Base-by-base conservation (phyloP, 2,888 invertebrate species). In the Sialis lutaria region DNA sequence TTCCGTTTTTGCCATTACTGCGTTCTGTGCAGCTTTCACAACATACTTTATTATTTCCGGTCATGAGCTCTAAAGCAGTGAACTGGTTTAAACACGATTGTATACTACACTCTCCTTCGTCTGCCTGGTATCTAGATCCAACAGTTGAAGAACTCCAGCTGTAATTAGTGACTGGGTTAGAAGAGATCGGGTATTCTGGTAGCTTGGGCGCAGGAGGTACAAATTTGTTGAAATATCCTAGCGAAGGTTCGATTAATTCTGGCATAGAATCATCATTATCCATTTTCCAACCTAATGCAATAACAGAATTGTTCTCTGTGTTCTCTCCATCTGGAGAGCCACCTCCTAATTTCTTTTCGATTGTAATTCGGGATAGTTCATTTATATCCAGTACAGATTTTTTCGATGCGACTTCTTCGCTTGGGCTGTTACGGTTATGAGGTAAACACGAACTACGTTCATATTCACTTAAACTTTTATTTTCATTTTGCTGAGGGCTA, bases 51-150 rank as follows among this genome's bases (percentile, higher is more conserved):
- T 97, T 96, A 61, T 81, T 84, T 1, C 89, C 95, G 0, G 84
- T 87, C 65, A 97, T 78, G 13, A 91, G 68, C 62, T 97, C 96
- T 10, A 87, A 74, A 1, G 85, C 82, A 1, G 92, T 95, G 66
- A 96, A 96, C 62, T 91, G 88, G 58, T 86, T 84, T 46, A 97
- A 75, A 61, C 93, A 95, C 0, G 91, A 88, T 56, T 84, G 81
- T 45, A 95, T 77, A 22, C 88, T 85, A 62, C 82, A 84, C 55
- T 87, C 87, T 40, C 82, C 82, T 48, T 83, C 84, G 53, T 79
- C 80, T 57, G 78, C 78, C 35, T 77, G 71, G 58, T 82, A 84
- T 12, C 85, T 74, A 0, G 79, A 74, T 2, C 77, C 74, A 5
- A 79, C 68, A 1, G 75, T 74, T 40, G 69, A 70, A 53, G 62